These are phyloP conservation scores for Drosophila algonquin DNA, from an alignment of 2,888 invertebrate species.

Conservation along the genomic window DNA sequence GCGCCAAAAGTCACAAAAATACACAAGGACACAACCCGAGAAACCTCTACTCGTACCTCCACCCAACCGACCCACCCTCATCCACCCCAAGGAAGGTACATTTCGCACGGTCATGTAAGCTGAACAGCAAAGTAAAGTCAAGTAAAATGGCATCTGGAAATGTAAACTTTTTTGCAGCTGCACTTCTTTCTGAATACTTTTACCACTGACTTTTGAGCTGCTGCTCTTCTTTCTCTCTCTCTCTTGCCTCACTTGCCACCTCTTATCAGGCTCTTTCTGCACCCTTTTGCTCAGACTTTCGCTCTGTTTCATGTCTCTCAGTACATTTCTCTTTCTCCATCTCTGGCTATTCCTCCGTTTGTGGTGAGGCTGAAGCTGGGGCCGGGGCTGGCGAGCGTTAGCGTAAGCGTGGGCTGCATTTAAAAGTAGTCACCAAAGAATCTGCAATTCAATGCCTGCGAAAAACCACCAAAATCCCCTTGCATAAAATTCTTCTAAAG, in stretches of 20 bases:
- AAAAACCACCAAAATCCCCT: slow-evolving; percentile 48
- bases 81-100: slow-evolving; percentile 38
- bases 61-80: background rate
- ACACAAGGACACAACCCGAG: slow-evolving; percentile 16
- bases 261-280: slow-evolving; percentile 20
- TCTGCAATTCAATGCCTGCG: slow-evolving; percentile 73
- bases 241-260: background rate
- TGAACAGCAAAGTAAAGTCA: slow-evolving; percentile 65
- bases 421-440: slow-evolving; percentile 60
- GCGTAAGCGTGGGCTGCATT: slow-evolving; percentile 58
- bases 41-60: background rate
- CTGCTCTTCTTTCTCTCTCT: background rate
- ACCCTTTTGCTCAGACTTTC: background rate
- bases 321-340: slow-evolving; percentile 22
- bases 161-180: slow-evolving; percentile 77
- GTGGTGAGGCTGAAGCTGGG: no score
- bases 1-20: slow-evolving; percentile 61
- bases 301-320: background rate
- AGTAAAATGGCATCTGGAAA: slow-evolving; percentile 77
- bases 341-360: slow-evolving; percentile 23
- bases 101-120: slow-evolving; percentile 63
- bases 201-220: slow-evolving; percentile 67
- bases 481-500: slow-evolving; percentile 22
- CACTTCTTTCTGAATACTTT: slow-evolving; percentile 77
- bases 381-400: no score